Conservation (phyloP, 2,888 invertebrate genomes). For the Pegoplata infirma region DNA sequence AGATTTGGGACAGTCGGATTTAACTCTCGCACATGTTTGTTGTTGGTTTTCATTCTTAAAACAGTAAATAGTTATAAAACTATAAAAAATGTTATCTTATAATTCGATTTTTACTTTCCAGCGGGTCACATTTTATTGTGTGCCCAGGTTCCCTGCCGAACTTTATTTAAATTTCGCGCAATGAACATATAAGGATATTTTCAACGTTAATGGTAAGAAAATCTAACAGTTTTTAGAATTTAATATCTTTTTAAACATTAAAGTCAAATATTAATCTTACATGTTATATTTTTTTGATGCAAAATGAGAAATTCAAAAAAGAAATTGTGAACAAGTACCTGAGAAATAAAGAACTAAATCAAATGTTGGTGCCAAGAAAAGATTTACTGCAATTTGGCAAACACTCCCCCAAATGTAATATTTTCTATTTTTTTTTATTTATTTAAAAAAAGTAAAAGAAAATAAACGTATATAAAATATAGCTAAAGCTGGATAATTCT, state of each 20-base stretch:
- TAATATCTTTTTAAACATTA: neutral
- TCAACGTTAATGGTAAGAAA: no score
- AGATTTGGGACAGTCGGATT: no score
- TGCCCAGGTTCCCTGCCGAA: no score
- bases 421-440: conserved; percentile 15
- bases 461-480: conserved; percentile 1
- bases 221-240: no score
- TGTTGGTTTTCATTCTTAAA: no score
- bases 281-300: conserved; percentile 7
- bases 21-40: no score
- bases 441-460: conserved; percentile 13
- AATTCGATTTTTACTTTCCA: no score
- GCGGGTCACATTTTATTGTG: no score
- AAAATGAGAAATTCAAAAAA: conserved; percentile 9
- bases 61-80: no score
- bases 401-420: conserved; percentile 44
- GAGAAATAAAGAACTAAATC: conserved; percentile 39
- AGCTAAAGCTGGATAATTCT: conserved; percentile 9
- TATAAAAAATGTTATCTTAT: no score
- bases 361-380: conserved; percentile 53
- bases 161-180: no score
- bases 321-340: conserved; percentile 19
- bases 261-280: conserved; percentile 2
- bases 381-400: conserved; percentile 54
- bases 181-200: no score